A percentile compares a stretch with the other conserved stretches of the same genome.
These are phyloP conservation scores for Diplodus sargus DNA, from an alignment of 2,797 vertebrate species.

Conservation along the genomic window DNA sequence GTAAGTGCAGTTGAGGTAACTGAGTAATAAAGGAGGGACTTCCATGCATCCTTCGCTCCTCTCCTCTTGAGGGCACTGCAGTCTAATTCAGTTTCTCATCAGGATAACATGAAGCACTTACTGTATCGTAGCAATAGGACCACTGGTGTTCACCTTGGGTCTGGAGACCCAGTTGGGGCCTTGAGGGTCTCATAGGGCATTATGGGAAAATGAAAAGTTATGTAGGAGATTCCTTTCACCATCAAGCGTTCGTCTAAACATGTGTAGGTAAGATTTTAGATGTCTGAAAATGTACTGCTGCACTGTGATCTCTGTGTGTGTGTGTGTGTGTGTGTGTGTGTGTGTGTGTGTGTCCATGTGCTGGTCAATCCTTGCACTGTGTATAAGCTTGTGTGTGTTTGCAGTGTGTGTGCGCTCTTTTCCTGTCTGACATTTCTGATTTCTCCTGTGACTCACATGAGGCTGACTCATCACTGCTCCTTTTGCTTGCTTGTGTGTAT, in stretches of 20 bases:
- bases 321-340: not conserved
- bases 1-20: not conserved
- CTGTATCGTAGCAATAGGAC: constrained; percentile 10
- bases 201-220: not conserved
- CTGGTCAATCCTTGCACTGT: not conserved
- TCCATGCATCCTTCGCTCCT: constrained; percentile 9
- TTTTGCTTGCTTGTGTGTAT: constrained; percentile 28
- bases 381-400: constrained; percentile 12
- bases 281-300: not conserved
- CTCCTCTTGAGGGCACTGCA: constrained; percentile 59
- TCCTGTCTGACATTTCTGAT: constrained; percentile 70
- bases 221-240: not conserved
- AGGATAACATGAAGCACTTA: not conserved
- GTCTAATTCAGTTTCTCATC: not conserved
- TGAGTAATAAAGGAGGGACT: not conserved
- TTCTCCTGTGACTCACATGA: constrained; percentile 71
- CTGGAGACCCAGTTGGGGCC: not conserved
- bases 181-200: not conserved
- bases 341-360: constrained; percentile 3
- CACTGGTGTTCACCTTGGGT: constrained; percentile 15
- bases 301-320: not conserved
- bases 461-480: constrained; percentile 71
- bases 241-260: not conserved
- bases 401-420: constrained; percentile 28
- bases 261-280: not conserved